These are phyloP conservation scores for Chymomyza caudatula DNA, from an alignment of 2,888 invertebrate species.

Conservation along the genomic window DNA sequence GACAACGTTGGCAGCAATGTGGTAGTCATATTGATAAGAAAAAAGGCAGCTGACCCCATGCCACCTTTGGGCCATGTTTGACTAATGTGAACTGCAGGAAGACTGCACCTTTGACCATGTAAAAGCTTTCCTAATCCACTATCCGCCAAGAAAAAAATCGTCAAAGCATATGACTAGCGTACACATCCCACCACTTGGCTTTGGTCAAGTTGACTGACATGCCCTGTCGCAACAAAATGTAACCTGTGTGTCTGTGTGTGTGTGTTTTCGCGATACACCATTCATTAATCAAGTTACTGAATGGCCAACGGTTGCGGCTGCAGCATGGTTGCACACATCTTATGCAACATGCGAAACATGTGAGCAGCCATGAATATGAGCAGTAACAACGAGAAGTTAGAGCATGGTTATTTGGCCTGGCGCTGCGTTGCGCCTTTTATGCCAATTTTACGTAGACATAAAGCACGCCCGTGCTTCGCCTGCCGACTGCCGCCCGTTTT, in stretches of 20 bases:
- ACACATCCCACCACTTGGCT: conserved; percentile 2
- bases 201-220: conserved; percentile 48
- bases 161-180: conserved; percentile 34
- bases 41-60: neutral
- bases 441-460: conserved; percentile 40
- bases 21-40: neutral
- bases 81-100: neutral
- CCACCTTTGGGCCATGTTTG: neutral
- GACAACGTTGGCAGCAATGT: neutral
- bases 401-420: conserved; percentile 1
- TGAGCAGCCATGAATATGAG: conserved; percentile 17
- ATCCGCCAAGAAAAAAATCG: neutral
- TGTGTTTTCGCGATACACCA: conserved; percentile 59
- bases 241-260: neutral
- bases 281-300: conserved; percentile 57
- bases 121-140: neutral
- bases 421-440: conserved; percentile 44
- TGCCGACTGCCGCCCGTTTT: neutral
- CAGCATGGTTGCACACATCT: conserved; percentile 1
- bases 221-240: conserved; percentile 68
- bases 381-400: conserved; percentile 10
- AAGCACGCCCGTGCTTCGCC: conserved; percentile 16
- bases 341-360: conserved; percentile 17
- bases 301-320: neutral
- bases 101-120: neutral